Evolutionary conservation across 2,888 invertebrate genomes (phyloP), one percentile per base, ranked within the genome.

Genomic region (Clusia tigrina): DNA sequence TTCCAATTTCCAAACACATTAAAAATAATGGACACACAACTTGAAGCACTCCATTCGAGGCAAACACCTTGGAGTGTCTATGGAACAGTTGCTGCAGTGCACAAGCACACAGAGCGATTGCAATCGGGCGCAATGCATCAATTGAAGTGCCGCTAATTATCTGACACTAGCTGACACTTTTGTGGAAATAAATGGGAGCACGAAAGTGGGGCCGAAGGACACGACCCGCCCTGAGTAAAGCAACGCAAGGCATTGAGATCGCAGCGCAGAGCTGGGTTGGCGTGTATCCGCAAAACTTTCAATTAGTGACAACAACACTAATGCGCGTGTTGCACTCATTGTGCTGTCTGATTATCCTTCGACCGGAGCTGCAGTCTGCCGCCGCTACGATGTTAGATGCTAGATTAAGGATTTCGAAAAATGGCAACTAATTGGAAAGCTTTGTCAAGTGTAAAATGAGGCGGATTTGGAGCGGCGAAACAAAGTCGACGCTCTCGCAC

Each of bases 371-470:
- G n/a, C 42, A 15, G 9, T 42, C 15, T 15, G 10, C n/a, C 10
- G 3, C 15, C 42, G 32, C n/a, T 42, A 15, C 42, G 42, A 42
- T 42, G n/a, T 42, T 15, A n/a, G 12, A 6, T 6, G n/a, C 3
- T n/a, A n/a, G 9, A 42, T 42, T 6, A 15, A n/a, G n/a, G n/a
- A n/a, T n/a, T n/a, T n/a, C n/a, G n/a, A 17, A 15, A 42, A 15
- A n/a, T 42, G 10, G 42, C 42, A 3, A 42, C 42, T 42, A 42
- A 42, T 42, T 42, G 42, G 42, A 42, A 42, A 42, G 42, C 42
- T 42, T 42, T 42, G 42, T 42, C 42, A 15, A 42, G 42, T n/a
- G n/a, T 6, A 42, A 42, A 42, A 3, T 42, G 42, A 3, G n/a
- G n/a, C 42, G n/a, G 42, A 15, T 42, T 42, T 42, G n/a, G 3